Conservation (phyloP, 2,113 vertebrate species). For the Morone saxatilis region DNA sequence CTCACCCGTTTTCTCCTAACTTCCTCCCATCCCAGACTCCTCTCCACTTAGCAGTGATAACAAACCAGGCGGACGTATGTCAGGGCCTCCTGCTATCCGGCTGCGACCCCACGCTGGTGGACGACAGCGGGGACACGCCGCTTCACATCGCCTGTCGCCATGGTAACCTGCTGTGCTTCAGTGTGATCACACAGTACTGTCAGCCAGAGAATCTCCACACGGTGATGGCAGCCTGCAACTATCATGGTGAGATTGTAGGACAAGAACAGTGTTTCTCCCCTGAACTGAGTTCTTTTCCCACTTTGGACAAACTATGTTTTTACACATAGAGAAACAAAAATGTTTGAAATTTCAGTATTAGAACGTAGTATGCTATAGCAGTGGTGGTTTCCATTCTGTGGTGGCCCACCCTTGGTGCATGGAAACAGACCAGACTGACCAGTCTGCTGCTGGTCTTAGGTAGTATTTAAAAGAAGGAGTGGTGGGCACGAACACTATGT, state of each 20-base stretch:
- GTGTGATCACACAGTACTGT: constrained; percentile 89
- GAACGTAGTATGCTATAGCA: background rate
- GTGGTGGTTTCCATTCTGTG: constrained; percentile 13
- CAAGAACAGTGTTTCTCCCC: background rate
- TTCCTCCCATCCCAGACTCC: constrained; percentile 85
- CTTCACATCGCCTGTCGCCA: constrained; percentile 95
- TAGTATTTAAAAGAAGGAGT: constrained; percentile 17
- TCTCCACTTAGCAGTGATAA: constrained; percentile 96
- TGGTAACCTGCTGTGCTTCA: constrained; percentile 90
- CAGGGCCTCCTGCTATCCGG: constrained; percentile 89
- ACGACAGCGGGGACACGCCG: constrained; percentile 92
- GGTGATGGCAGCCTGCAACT: constrained; percentile 90
- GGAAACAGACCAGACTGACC: constrained; percentile 9
- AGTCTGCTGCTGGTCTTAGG: background rate
- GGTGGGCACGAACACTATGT: constrained; percentile 18
- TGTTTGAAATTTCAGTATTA: background rate
- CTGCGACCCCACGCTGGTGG: constrained; percentile 91
- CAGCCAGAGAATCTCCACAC: constrained; percentile 80
- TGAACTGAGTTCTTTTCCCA: background rate
- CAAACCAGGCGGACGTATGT: constrained; percentile 90
- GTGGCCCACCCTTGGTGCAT: constrained; percentile 7
- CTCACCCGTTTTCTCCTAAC: background rate
- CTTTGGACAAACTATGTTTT: background rate
- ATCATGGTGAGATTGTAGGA: constrained; percentile 85
- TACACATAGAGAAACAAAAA: background rate